Conservation (phyloP, 2,113 vertebrate species). For the Phycodurus eques region DNA sequence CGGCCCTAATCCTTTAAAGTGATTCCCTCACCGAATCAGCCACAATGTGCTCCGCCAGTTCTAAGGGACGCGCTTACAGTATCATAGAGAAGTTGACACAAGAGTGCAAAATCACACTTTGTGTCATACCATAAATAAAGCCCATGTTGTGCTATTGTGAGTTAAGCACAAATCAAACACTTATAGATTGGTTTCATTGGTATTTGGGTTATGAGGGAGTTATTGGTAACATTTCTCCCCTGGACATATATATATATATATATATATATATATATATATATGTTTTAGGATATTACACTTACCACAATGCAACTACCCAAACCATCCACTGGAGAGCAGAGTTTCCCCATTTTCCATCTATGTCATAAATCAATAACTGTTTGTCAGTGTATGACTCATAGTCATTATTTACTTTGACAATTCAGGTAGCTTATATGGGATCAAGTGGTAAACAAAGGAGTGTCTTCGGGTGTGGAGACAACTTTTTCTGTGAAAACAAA, state of each 20-base stretch:
- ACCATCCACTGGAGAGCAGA: slow-evolving; percentile 36
- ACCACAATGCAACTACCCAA: not conserved
- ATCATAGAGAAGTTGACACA: not conserved
- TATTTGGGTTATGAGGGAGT: no score
- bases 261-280: no score
- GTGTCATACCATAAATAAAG: no score
- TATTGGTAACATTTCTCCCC: no score
- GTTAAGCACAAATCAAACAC: no score
- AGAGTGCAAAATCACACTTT: no score
- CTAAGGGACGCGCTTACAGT: not conserved
- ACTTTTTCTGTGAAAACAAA: slow-evolving; percentile 18
- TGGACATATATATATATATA: no score
- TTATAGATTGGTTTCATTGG: no score
- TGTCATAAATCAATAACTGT: not conserved
- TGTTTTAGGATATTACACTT: no score
- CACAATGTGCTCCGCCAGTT: not conserved
- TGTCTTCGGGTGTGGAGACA: not conserved
- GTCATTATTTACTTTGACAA: no score
- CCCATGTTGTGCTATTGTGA: no score
- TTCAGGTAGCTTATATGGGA: not conserved
- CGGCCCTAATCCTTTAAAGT: slow-evolving; percentile 54
- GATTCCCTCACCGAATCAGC: slow-evolving; percentile 26
- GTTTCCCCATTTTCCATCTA: not conserved
- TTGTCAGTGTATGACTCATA: no score
- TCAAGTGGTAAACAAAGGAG: slow-evolving; percentile 14